Evolutionary conservation across 1,140 invertebrate genomes (phyloP).

Genomic region (Hylaeus volcanicus): DNA sequence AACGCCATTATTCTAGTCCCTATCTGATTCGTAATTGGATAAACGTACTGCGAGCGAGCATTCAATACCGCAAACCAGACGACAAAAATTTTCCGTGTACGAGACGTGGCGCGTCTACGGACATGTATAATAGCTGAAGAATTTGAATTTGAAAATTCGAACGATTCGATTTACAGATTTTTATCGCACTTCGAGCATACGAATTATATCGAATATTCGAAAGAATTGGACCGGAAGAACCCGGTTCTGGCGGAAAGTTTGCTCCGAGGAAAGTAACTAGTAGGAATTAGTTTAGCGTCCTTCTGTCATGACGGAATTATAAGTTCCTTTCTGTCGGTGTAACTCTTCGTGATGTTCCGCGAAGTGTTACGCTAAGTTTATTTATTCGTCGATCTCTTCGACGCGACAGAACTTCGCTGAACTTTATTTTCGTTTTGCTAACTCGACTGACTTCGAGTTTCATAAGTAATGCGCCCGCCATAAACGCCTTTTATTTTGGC

Average conservation of each 20-base stretch:
- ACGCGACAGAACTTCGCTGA: background rate
- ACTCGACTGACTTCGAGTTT: background rate
- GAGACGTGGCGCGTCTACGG: background rate
- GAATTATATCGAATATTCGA: too few species aligned
- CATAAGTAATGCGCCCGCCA: background rate
- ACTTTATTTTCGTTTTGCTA: background rate
- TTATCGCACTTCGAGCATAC: too few species aligned
- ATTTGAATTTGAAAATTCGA: too few species aligned
- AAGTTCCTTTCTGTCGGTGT: background rate
- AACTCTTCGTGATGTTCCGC: background rate
- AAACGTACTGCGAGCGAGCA: background rate
- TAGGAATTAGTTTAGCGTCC: slow-evolving; percentile 23
- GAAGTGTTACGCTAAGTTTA: background rate
- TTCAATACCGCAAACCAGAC: background rate
- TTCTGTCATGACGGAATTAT: slow-evolving; percentile 1
- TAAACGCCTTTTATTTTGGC: too few species aligned
- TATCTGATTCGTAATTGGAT: slow-evolving; percentile 22
- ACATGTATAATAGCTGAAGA: background rate
- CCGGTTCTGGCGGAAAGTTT: background rate
- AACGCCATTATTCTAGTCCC: background rate
- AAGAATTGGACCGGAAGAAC: too few species aligned
- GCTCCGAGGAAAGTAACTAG: background rate
- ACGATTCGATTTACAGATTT: too few species aligned
- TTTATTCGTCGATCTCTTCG: background rate
- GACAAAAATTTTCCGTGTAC: background rate